Conservation (phyloP, 2,797 vertebrate genomes). For the Micrastur ruficollis region DNA sequence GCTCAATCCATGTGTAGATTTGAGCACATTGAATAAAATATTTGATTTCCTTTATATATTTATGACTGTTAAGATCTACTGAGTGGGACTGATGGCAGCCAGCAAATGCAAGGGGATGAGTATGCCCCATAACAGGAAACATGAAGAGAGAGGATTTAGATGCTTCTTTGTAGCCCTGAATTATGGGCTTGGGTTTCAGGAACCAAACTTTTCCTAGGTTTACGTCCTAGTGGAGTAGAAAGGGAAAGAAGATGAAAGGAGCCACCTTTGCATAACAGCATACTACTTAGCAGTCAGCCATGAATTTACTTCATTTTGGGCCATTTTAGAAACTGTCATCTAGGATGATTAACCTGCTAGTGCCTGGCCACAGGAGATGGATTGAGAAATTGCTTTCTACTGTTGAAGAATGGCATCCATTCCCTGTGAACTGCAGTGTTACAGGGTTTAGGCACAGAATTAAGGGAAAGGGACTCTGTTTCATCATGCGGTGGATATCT, state of each 20-base stretch:
- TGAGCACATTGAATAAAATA: neutral
- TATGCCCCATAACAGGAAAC: neutral
- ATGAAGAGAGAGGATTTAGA: neutral
- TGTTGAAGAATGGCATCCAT: neutral
- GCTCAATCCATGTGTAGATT: neutral
- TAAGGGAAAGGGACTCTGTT: neutral
- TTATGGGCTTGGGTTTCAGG: neutral
- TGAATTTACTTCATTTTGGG: neutral
- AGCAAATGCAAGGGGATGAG: neutral
- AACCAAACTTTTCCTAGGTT: neutral
- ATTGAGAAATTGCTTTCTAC: neutral
- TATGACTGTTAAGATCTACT: neutral
- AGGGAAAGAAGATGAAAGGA: neutral
- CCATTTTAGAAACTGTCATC: neutral
- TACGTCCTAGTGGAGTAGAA: neutral
- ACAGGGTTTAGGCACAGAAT: neutral
- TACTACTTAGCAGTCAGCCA: neutral
- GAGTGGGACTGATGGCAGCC: neutral
- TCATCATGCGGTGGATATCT: neutral
- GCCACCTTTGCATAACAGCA: neutral
- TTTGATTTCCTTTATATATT: neutral
- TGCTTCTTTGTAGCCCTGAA: neutral
- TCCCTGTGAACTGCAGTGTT: neutral
- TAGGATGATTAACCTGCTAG: neutral
- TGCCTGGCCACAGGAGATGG: neutral